phyloP scores from a whole-genome alignment of 2,888 invertebrate genomes.

The Antheraea assamensis region DNA sequence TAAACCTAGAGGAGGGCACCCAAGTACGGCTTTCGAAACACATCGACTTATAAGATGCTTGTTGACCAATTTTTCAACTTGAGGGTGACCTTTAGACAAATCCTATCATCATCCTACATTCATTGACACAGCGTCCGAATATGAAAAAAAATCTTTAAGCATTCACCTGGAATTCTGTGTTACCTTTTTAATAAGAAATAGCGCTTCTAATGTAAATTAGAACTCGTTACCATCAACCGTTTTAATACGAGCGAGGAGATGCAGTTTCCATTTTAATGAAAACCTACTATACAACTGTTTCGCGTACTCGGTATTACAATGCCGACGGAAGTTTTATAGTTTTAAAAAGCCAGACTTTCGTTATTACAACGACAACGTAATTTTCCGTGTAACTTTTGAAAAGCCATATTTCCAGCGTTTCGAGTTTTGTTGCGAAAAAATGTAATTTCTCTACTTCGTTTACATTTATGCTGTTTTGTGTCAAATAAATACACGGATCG shows the following conservation, averaged over 20 bases:
- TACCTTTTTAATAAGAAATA: not conserved
- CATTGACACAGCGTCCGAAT: too few species aligned
- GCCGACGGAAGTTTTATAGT: slow-evolving; percentile 10
- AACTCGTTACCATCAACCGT: not conserved
- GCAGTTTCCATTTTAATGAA: slow-evolving; percentile 5
- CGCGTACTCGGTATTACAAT: slow-evolving; percentile 6
- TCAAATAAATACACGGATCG: not conserved
- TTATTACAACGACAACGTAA: slow-evolving; percentile 12
- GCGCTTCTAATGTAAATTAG: not conserved
- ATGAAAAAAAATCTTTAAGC: too few species aligned
- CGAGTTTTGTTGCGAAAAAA: not conserved
- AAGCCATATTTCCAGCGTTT: not conserved
- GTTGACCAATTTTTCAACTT: too few species aligned
- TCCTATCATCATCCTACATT: too few species aligned
- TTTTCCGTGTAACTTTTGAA: slow-evolving; percentile 7
- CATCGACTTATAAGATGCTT: too few species aligned
- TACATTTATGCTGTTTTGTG: not conserved
- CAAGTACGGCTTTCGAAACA: too few species aligned
- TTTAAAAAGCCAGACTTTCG: slow-evolving; percentile 15
- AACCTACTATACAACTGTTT: not conserved
- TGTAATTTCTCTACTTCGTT: not conserved
- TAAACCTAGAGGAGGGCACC: too few species aligned
- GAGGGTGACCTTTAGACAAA: too few species aligned
- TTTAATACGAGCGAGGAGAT: not conserved
- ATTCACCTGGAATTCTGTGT: not conserved